Conservation (phyloP, 1,140 invertebrate genomes). For the Monomorium pharaonis region DNA sequence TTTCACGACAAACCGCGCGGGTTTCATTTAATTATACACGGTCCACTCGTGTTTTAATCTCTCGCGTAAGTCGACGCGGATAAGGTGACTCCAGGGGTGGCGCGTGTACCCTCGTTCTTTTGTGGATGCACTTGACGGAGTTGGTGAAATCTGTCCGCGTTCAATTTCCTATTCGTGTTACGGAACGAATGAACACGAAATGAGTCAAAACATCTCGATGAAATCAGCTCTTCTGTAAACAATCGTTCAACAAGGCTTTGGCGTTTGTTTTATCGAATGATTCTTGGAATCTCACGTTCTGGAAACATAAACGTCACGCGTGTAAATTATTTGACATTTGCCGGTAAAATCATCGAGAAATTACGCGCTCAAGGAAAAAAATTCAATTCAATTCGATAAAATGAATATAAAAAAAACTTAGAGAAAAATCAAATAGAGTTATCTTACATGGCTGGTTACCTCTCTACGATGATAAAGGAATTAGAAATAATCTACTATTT, state of each 20-base stretch:
- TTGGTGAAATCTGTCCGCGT: not conserved
- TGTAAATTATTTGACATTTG: not conserved
- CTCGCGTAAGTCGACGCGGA: slow-evolving; percentile 1
- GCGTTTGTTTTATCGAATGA: not conserved
- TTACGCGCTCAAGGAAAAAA: not conserved
- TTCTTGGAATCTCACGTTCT: slow-evolving; percentile 3
- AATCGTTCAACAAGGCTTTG: not conserved
- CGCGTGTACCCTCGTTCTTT: not conserved
- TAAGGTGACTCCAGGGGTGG: not conserved
- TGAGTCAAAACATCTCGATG: not conserved
- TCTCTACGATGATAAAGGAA: not conserved
- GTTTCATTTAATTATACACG: slow-evolving; percentile 38
- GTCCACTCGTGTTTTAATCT: slow-evolving; percentile 21
- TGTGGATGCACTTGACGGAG: not conserved
- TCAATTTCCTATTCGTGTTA: not conserved
- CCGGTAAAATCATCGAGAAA: not conserved
- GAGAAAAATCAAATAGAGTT: not conserved
- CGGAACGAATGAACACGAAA: not conserved
- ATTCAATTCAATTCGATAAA: not conserved
- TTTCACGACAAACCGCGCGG: slow-evolving; percentile 37
- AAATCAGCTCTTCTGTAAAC: not conserved
- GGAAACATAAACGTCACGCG: not conserved
- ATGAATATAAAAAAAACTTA: not conserved
- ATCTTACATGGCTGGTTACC: not conserved
- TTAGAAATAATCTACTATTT: not conserved